These are phyloP conservation scores for Trichechus manatus DNA, from an alignment of 2,113 vertebrate species.

Conservation along the genomic window DNA sequence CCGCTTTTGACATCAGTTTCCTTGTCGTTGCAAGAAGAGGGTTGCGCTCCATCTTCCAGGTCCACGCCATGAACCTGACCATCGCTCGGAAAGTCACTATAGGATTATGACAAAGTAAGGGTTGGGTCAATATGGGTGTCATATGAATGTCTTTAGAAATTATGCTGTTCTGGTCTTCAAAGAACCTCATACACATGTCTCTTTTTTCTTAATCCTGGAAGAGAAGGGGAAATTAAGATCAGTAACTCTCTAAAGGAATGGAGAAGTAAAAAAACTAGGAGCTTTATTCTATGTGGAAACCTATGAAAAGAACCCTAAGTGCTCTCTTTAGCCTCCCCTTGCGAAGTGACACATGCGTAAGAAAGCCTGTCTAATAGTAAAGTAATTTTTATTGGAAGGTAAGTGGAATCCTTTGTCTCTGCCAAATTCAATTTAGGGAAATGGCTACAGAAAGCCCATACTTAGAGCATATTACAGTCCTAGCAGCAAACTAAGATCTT, in stretches of 20 bases:
- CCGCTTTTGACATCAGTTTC: not conserved
- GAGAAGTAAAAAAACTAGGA: slow-evolving; percentile 14
- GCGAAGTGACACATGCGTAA: slow-evolving; percentile 51
- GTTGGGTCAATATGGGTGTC: not conserved
- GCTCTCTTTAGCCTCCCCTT: slow-evolving; percentile 47
- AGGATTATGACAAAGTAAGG: not conserved
- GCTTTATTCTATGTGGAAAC: not conserved
- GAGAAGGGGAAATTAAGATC: slow-evolving; percentile 64
- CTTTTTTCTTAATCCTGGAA: not conserved
- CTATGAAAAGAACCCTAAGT: slow-evolving; percentile 51
- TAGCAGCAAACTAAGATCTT: slow-evolving; percentile 3
- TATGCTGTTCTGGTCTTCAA: not conserved
- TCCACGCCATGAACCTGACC: not conserved
- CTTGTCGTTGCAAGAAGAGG: not conserved
- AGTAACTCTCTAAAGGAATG: slow-evolving; percentile 44
- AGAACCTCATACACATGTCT: not conserved
- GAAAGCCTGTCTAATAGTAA: slow-evolving; percentile 67
- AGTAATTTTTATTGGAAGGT: slow-evolving; percentile 72
- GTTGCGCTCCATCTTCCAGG: not conserved
- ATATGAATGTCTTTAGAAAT: not conserved
- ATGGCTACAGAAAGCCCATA: slow-evolving; percentile 58
- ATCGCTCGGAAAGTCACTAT: not conserved
- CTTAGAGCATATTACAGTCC: slow-evolving; percentile 50
- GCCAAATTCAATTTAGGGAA: slow-evolving; percentile 66
- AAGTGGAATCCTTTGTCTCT: slow-evolving; percentile 75